phyloP scores from a whole-genome alignment of 2,797 vertebrate species.

The Hippocampus kuda region DNA sequence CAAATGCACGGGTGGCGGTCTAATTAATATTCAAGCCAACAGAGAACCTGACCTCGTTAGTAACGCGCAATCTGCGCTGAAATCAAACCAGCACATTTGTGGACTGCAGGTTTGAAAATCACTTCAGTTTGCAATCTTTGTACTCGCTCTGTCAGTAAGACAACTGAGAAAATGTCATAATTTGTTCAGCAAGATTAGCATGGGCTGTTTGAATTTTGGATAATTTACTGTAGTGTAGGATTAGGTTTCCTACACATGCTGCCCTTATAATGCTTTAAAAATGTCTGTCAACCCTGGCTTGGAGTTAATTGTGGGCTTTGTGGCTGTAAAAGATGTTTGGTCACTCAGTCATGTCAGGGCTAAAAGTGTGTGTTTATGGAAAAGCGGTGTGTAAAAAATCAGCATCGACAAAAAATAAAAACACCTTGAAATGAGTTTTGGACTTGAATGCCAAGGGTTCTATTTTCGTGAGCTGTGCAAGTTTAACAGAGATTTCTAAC shows the following conservation, averaged over 20 bases:
- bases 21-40: background rate
- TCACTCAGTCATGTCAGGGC: background rate
- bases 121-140: background rate
- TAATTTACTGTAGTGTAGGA: too few species aligned
- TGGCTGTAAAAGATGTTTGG: background rate
- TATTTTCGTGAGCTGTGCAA: too few species aligned
- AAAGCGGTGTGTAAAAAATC: background rate
- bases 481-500: too few species aligned
- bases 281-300: too few species aligned
- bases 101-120: background rate
- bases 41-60: background rate
- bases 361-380: background rate
- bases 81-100: conserved; percentile 1
- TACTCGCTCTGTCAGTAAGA: background rate
- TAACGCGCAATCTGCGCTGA: background rate
- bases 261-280: too few species aligned
- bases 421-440: background rate
- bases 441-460: background rate
- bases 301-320: too few species aligned
- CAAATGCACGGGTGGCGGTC: conserved; percentile 18
- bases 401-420: background rate
- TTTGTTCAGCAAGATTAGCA: background rate
- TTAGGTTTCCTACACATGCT: too few species aligned
- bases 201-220: background rate
- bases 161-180: background rate